phyloP scores from a whole-genome alignment of 2,113 vertebrate genomes.

The Bostrychus sinensis region DNA sequence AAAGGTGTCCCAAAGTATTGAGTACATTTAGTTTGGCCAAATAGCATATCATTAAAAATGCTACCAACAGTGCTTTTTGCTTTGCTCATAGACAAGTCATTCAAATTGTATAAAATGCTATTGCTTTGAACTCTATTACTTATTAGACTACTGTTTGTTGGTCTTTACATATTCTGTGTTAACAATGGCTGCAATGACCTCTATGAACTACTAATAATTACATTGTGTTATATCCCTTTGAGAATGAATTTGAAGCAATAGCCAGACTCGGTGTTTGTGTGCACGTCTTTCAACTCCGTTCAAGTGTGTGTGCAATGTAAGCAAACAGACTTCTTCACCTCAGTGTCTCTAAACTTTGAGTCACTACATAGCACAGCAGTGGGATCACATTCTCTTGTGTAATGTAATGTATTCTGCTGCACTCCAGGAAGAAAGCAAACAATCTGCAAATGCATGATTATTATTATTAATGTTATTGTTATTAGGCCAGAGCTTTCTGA shows the following conservation, averaged over 20 bases:
- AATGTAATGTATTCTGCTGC: slow-evolving; percentile 28
- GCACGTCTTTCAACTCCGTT: slow-evolving; percentile 3
- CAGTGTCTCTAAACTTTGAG: slow-evolving; percentile 21
- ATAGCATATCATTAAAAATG: no score
- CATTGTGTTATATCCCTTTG: background rate
- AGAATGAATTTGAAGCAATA: slow-evolving; percentile 9
- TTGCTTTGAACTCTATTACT: no score
- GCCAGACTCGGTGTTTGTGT: background rate
- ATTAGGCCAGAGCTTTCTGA: slow-evolving; percentile 11
- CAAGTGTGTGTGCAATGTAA: slow-evolving; percentile 2
- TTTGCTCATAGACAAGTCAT: no score
- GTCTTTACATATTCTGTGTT: background rate
- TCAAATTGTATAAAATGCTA: no score
- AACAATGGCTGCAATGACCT: slow-evolving; percentile 16
- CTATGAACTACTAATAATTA: slow-evolving; percentile 1
- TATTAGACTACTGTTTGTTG: background rate
- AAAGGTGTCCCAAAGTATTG: no score
- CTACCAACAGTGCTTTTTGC: no score
- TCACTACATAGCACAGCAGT: slow-evolving; percentile 48
- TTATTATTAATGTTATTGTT: slow-evolving; percentile 35
- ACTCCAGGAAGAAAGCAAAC: slow-evolving; percentile 26
- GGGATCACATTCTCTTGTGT: slow-evolving; percentile 43
- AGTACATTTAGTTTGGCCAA: no score
- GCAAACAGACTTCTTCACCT: slow-evolving; percentile 14
- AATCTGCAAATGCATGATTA: slow-evolving; percentile 19